Percentiles rank a stretch among this genome's conserved stretches.
Conservation (phyloP, 2,888 invertebrate genomes). For the Aphidoletes aphidimyza region DNA sequence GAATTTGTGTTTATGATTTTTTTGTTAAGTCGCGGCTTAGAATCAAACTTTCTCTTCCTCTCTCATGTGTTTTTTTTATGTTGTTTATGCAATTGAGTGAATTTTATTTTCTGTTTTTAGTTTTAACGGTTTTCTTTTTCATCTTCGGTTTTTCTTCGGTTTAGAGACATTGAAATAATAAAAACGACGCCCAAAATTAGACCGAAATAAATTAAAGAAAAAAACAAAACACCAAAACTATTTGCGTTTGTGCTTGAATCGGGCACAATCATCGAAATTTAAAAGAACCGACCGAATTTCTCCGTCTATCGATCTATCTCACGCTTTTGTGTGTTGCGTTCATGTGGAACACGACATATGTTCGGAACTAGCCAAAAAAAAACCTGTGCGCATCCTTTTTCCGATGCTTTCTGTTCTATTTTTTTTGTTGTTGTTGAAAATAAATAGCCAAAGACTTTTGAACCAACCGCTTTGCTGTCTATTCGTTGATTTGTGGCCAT, state of each 20-base stretch:
- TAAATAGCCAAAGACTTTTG: background rate
- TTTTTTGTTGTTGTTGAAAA: background rate
- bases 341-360: background rate
- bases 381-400: background rate
- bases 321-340: background rate
- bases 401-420: background rate
- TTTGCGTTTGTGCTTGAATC: no score
- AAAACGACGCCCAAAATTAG: no score
- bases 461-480: slow-evolving; percentile 10
- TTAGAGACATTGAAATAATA: no score
- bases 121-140: background rate
- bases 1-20: slow-evolving; percentile 19
- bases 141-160: background rate
- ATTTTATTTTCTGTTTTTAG: background rate
- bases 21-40: background rate
- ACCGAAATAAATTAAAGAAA: no score
- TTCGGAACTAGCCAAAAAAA: slow-evolving; percentile 1
- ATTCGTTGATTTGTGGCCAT: slow-evolving; percentile 24
- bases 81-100: background rate
- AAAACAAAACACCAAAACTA: no score
- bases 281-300: slow-evolving; percentile 8
- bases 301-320: background rate
- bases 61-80: background rate
- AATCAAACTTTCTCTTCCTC: background rate
- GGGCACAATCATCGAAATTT: background rate